Evolutionary conservation across 2,113 vertebrate species (phyloP), one percentile per base, ranked within the genome.

Genomic region (Leuciscus idus): DNA sequence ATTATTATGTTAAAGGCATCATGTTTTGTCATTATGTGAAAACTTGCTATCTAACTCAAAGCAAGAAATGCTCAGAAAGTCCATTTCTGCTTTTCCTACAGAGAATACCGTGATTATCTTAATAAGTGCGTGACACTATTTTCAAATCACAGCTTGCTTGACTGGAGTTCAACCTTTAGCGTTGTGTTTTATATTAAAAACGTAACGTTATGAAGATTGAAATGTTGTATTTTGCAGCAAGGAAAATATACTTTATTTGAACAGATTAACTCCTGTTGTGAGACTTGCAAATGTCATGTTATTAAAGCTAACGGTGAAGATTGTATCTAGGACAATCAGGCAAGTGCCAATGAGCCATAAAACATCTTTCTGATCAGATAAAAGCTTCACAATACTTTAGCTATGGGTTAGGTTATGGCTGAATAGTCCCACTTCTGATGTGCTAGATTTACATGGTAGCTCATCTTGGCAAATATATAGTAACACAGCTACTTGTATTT

Each of bases 281-380:
- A 57, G 78, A 55, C 23, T 82, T 28, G 59, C 55, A 39, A 36
- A 39, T 62, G 23, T 59, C 76, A n/a, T 61, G 39, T 85, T 39
- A 77, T 77, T 91, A 87, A 92, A 84, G 83, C 82, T 90, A 88
- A 85, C 93, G 87, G 89, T 93, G 81, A 87, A 86, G 68, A 88
- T 88, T 86, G 43, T 88, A 91, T 90, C 90, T 94, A 90, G 90
- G 90, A 84, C 93, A 94, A 94, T 93, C 92, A 66, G 92, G 77
- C 92, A 93, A 93, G 94, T 94, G 94, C 92, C 93, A 93, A 23
- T 15, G 26, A 88, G 89, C 85, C 87, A 90, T 94, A 94, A 94
- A 94, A 78, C 90, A 91, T 87, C 91, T 83, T 73, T 81, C 80
- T 90, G 89, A 89, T 91, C 76, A 87, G 87, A 90, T 91, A 85